These are phyloP conservation scores for Magallana gigas DNA, from an alignment of 1,140 invertebrate species.

Conservation along the genomic window DNA sequence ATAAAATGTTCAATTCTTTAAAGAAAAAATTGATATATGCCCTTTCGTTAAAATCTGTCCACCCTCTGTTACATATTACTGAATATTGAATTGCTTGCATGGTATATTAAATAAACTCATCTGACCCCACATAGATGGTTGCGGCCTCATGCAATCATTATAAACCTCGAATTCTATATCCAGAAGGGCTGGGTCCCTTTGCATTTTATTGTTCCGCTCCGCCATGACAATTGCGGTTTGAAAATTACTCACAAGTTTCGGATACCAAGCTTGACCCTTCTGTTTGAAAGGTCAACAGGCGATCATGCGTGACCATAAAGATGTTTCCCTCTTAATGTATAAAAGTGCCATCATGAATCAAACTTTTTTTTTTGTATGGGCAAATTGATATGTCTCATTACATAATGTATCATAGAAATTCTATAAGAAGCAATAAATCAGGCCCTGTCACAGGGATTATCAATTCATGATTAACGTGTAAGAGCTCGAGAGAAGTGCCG, in stretches of 20 bases:
- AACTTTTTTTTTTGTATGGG: not conserved
- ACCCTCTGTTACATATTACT: no score
- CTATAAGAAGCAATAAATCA: conserved; percentile 2
- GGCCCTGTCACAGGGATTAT: not conserved
- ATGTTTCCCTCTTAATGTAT: not conserved
- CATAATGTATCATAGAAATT: conserved; percentile 1
- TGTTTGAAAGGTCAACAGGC: conserved; percentile 5
- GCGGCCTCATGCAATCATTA: not conserved
- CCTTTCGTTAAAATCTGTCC: no score
- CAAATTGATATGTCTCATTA: conserved; percentile 22
- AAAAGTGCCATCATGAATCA: not conserved
- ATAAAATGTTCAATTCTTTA: no score
- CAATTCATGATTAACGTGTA: conserved; percentile 14
- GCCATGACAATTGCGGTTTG: not conserved
- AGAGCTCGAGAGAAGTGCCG: not conserved
- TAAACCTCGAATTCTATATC: not conserved
- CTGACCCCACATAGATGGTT: not conserved
- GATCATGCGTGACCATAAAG: not conserved
- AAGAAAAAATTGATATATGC: no score
- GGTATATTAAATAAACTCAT: not conserved
- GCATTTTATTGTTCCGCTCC: not conserved
- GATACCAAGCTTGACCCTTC: not conserved
- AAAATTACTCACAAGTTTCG: conserved; percentile 17
- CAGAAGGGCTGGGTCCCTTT: not conserved
- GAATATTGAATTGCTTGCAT: not conserved